Evolutionary conservation across 2,113 vertebrate species (phyloP).

Genomic region (Lucifuga dentata): DNA sequence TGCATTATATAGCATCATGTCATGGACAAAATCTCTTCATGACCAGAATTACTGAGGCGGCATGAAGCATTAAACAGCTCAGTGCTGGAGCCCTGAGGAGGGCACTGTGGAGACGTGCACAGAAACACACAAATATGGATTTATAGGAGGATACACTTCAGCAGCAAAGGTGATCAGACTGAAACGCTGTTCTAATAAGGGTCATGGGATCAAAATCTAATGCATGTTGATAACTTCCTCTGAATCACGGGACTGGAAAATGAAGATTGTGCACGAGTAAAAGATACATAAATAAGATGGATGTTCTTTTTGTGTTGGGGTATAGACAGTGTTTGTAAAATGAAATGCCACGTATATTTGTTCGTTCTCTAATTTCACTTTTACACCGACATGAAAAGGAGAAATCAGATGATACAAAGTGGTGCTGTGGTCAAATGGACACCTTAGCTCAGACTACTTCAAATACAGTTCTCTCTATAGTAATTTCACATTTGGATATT

Average conservation of each 20-base stretch:
- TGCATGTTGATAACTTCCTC: constrained; percentile 50
- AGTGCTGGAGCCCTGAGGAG: constrained; percentile 65
- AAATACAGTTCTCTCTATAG: not conserved
- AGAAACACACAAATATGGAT: constrained; percentile 23
- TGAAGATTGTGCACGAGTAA: constrained; percentile 26
- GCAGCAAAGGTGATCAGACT: constrained; percentile 40
- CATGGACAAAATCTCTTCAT: not conserved
- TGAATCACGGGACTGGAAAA: constrained; percentile 19
- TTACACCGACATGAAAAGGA: too few species aligned
- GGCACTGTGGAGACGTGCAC: constrained; percentile 75
- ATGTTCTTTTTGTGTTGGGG: constrained; percentile 8
- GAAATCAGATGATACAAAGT: too few species aligned
- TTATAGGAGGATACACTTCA: constrained; percentile 39
- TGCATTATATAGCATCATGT: not conserved
- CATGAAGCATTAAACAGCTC: not conserved
- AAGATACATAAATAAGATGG: constrained; percentile 24
- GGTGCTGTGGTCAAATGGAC: too few species aligned
- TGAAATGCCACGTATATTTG: not conserved
- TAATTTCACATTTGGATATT: not conserved
- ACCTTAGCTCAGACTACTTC: too few species aligned
- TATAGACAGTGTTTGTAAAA: not conserved
- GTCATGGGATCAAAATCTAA: constrained; percentile 43
- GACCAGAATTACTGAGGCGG: constrained; percentile 12
- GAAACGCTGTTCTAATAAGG: constrained; percentile 33
- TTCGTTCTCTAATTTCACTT: constrained; percentile 13